A percentile compares a stretch with the other conserved stretches of the same genome.
Conservation (phyloP, 2,113 vertebrate species). For the Bucco capensis region DNA sequence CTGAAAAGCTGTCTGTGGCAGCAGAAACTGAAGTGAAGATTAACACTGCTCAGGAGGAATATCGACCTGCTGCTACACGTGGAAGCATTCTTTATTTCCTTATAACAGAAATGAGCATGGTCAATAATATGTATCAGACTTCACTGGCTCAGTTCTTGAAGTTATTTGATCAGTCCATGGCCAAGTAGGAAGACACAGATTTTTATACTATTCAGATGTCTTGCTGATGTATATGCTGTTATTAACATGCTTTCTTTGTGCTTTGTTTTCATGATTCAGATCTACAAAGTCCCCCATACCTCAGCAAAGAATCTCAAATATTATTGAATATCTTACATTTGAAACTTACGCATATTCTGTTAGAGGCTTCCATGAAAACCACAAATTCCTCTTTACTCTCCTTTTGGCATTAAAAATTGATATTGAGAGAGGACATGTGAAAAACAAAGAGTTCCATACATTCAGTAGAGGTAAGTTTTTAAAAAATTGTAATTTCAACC, state of each 20-base stretch:
- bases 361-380: conserved; percentile 76
- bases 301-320: conserved; percentile 76
- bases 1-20: conserved; percentile 75
- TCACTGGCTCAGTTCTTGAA: conserved; percentile 80
- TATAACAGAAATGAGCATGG: conserved; percentile 81
- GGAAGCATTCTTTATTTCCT: conserved; percentile 82
- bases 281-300: conserved; percentile 75
- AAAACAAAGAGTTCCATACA: conserved; percentile 73
- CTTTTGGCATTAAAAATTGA: conserved; percentile 79
- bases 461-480: conserved; percentile 72
- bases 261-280: conserved; percentile 39
- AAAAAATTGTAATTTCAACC: neutral
- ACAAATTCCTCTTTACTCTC: conserved; percentile 78
- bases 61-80: conserved; percentile 75
- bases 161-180: conserved; percentile 78
- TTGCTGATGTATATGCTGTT: neutral
- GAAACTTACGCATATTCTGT: conserved; percentile 72
- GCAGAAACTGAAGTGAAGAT: conserved; percentile 79
- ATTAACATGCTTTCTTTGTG: neutral
- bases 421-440: conserved; percentile 71
- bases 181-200: conserved; percentile 45
- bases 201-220: neutral
- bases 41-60: conserved; percentile 76
- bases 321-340: conserved; percentile 75
- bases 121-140: conserved; percentile 81